Evolutionary conservation across 2,888 invertebrate species (phyloP).

Genomic region (Pogonocherus hispidulus): DNA sequence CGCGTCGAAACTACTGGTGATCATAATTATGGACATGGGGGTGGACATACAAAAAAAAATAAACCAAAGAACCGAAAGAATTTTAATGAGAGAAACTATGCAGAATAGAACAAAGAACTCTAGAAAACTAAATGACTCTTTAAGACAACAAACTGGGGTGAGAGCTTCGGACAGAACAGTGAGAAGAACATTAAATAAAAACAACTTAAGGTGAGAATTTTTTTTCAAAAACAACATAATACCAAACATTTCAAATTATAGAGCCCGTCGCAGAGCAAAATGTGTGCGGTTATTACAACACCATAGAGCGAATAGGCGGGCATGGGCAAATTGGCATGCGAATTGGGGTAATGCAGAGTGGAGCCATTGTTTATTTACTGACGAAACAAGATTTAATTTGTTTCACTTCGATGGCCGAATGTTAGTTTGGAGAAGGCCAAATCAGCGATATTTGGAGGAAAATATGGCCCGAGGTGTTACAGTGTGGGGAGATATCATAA

Average conservation of each 20-base stretch:
- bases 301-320: slow-evolving; percentile 16
- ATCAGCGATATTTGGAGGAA: slow-evolving; percentile 6
- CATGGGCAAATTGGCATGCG: slow-evolving; percentile 13
- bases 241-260: slow-evolving; percentile 2
- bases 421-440: slow-evolving; percentile 3
- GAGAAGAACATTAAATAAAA: slow-evolving; percentile 6
- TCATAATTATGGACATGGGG: background rate
- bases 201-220: background rate
- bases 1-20: slow-evolving; percentile 8
- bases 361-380: slow-evolving; percentile 8
- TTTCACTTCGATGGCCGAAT: slow-evolving; percentile 2
- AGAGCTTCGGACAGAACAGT: slow-evolving; percentile 8
- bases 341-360: background rate
- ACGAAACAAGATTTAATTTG: slow-evolving; percentile 6
- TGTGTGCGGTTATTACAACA: slow-evolving; percentile 13
- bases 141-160: slow-evolving; percentile 8
- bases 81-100: slow-evolving; percentile 7
- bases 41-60: slow-evolving; percentile 3
- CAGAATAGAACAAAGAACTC: slow-evolving; percentile 1
- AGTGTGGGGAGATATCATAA: background rate
- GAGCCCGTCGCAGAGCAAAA: background rate
- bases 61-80: slow-evolving; percentile 7
- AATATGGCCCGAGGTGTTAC: slow-evolving; percentile 2
- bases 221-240: slow-evolving; percentile 3
- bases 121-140: slow-evolving; percentile 7